Evolutionary conservation across 2,888 invertebrate species (phyloP), one percentile per base, ranked within the genome.

Genomic region (Lasioglossum oenotherae): DNA sequence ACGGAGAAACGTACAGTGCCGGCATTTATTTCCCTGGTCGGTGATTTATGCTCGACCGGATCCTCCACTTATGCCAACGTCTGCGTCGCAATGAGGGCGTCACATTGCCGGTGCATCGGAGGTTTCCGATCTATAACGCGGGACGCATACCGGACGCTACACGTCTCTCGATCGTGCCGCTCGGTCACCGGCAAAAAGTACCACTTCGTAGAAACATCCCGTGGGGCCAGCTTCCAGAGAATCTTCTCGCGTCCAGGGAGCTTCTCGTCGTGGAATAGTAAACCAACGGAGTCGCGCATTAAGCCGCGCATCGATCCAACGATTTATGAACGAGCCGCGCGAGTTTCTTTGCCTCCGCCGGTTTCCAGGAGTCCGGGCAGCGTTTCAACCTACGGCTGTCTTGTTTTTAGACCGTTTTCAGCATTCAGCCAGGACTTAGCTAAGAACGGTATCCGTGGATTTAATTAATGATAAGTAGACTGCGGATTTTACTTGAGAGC

Each of bases 61-160:
- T 90, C 83, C 81, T 73, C 86, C 41, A 81, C 60, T 88, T 85
- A 79, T 78, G 83, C 88, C 79, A 78, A 57, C 82, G 77, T 86
- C 74, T 75, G 53, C 77, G 85, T 75, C 79, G 81, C 90, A 82
- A 84, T 81, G 84, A 86, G 86, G 80, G 80, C 78, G 86, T 82
- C 84, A 81, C 86, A 84, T 89, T 71, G 90, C 81, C 85, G 64
- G 71, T 46, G 76, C 86, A 88, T 90, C 86, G 82, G 79, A 38
- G 85, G 84, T 83, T 86, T 80, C 84, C 82, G 76, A 86, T 90
- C 82, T 87, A 85, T 85, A 89, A 90, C 79, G 86, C 80, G 67
- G 82, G 44, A 74, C 83, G 83, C 87, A 73, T 84, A 88, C 84
- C 87, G 84, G 88, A 80, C 81, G 77, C 78, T 81, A 77, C 73